Evolutionary conservation across 2,888 invertebrate species (phyloP).

Genomic region (Cryptophagus acutangulus): DNA sequence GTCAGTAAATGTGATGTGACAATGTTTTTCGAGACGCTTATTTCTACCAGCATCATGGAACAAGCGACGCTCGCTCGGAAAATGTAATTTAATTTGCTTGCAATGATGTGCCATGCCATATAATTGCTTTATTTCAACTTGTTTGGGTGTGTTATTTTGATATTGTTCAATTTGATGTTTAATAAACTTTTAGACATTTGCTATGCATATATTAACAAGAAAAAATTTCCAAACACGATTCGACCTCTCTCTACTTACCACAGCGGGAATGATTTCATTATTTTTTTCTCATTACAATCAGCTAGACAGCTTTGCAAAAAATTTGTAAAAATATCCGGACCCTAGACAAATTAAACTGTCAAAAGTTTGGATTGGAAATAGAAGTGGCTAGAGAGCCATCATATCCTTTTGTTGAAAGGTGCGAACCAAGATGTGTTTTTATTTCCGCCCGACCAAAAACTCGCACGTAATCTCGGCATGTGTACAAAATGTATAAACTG

Average conservation of each 20-base stretch:
- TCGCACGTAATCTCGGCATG: no score
- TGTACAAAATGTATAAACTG: slow-evolving; percentile 25
- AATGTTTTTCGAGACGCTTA: slow-evolving; percentile 2
- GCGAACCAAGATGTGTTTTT: slow-evolving; percentile 30
- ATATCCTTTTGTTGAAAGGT: no score
- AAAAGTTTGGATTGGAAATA: no score
- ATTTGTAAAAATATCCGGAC: no score
- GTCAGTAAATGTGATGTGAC: slow-evolving; percentile 4
- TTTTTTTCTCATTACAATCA: slow-evolving; percentile 5
- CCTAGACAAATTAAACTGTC: no score
- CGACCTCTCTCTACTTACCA: slow-evolving; percentile 2
- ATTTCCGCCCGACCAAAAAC: slow-evolving; percentile 29
- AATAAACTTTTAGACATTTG: no score
- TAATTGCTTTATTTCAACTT: slow-evolving; percentile 3
- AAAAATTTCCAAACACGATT: slow-evolving; percentile 1
- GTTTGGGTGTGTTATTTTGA: slow-evolving; percentile 4
- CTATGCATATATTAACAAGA: background rate
- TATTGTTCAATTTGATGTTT: no score
- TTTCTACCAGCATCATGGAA: no score
- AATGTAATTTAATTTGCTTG: slow-evolving; percentile 1
- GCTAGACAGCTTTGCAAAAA: no score
- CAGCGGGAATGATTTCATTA: slow-evolving; percentile 4
- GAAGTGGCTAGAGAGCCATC: no score
- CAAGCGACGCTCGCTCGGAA: no score
- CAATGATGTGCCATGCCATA: background rate